Evolutionary conservation across 1,140 invertebrate species (phyloP), one percentile per base, ranked within the genome.

Genomic region (Diploscapter pachys): DNA sequence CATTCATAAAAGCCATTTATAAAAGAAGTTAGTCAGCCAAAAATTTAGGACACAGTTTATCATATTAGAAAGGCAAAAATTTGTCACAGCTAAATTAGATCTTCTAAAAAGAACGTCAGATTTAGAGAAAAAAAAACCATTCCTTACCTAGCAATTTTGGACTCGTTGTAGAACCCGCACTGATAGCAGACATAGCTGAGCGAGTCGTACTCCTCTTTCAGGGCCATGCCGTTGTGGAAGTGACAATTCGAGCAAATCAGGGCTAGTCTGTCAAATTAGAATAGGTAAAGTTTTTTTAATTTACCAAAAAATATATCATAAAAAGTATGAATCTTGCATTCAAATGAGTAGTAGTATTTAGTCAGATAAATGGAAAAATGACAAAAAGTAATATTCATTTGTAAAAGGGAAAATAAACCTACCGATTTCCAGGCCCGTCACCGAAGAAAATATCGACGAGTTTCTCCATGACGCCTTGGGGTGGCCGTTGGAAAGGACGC

Each of bases 171-270:
- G 55, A 72, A 71, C 8, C 67, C 62, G 51, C 75, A 76, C 56
- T 57, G 51, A 31, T 66, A 76, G 57, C 75, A 76, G 2, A 62
- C 62, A 63, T 59, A 76, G 11, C 69, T 55, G 49, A 76, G 63
- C 11, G 92, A 98, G 85, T 96, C 94, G 88, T 94, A 98, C 84
- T 98, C 96, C 86, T 98, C 95, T 83, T 91, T 90, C 5, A 96
- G 89, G 13, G 95, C 93, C 94, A 98, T 96, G 78, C 96, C 96
- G 88, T 98, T 98, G 85, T 98, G 95, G 31, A 91, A 91, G 73
- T 89, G 89, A 86, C 96, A 99, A 75, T 92, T 89, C 53, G 89
- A 89, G 87, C 96, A 99, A 83, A 98, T 95, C 66, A 98, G 89
- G 61, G 94, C 75, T 11, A 75, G 61, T 67, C 75, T 76, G 64